Conservation (phyloP, 2,888 invertebrate genomes). For the Protonemura montana region DNA sequence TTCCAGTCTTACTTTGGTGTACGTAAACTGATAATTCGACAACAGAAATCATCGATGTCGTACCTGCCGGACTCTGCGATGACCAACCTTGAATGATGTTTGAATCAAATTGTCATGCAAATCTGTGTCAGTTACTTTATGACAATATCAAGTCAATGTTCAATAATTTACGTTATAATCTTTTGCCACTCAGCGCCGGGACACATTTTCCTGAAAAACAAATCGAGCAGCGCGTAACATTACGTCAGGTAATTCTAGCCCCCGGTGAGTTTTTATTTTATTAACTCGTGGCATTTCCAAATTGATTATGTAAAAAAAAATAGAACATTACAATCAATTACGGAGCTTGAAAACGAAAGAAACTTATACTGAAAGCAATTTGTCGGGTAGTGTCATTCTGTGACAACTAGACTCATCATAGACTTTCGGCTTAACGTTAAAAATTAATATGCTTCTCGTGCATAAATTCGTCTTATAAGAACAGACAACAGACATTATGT, state of each 20-base stretch:
- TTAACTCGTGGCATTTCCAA: background rate
- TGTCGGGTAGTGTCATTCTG: background rate
- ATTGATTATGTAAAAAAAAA: background rate
- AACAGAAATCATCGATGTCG: constrained; percentile 16
- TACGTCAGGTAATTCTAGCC: background rate
- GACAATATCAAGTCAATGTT: background rate
- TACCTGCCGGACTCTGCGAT: constrained; percentile 12
- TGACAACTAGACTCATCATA: no score
- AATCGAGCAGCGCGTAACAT: background rate
- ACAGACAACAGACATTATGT: no score
- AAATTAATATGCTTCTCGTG: no score
- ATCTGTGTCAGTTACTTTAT: background rate
- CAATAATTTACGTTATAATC: background rate
- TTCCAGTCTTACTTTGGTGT: background rate
- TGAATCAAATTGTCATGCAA: background rate
- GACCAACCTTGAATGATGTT: background rate
- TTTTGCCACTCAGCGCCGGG: background rate
- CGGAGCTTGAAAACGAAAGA: background rate
- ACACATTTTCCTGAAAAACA: background rate
- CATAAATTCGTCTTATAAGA: no score
- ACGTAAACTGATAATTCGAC: background rate
- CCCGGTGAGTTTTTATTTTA: background rate
- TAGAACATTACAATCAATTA: background rate
- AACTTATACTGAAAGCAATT: background rate
- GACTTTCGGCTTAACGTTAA: no score